Conservation (phyloP, 2,113 vertebrate genomes). For the Manacus vitellinus region DNA sequence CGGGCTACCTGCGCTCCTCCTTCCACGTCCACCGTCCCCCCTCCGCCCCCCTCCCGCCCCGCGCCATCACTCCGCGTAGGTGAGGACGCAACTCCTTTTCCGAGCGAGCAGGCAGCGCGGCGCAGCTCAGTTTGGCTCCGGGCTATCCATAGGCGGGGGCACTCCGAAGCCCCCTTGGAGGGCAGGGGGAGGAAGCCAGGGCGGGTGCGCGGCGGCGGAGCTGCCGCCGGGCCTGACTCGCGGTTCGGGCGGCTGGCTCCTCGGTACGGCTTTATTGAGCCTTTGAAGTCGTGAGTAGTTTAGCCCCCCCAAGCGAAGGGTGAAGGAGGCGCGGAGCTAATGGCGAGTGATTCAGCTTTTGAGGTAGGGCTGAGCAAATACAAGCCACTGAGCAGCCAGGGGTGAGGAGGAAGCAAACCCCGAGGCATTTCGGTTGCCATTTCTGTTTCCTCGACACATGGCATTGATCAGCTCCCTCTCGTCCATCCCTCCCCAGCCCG, state of each 20-base stretch:
- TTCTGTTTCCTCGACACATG: neutral
- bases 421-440: neutral
- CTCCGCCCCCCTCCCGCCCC: neutral
- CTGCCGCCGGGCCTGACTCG: too few relatives aligned
- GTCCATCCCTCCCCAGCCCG: neutral
- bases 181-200: neutral
- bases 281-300: neutral
- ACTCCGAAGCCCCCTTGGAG: neutral
- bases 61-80: neutral
- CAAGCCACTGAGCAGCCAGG: neutral
- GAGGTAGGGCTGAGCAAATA: neutral
- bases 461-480: neutral
- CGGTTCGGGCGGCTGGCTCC: neutral
- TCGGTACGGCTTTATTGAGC: neutral
- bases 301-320: neutral
- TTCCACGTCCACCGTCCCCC: too few relatives aligned
- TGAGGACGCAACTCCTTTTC: neutral
- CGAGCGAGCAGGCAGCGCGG: neutral
- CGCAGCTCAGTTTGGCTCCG: neutral
- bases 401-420: neutral
- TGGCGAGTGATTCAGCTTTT: conserved; percentile 52
- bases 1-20: neutral
- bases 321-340: neutral
- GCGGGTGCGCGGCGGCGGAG: too few relatives aligned
- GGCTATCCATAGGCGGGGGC: fast-evolving